Conservation (phyloP, 2,113 vertebrate genomes). For the Blennius ocellaris region DNA sequence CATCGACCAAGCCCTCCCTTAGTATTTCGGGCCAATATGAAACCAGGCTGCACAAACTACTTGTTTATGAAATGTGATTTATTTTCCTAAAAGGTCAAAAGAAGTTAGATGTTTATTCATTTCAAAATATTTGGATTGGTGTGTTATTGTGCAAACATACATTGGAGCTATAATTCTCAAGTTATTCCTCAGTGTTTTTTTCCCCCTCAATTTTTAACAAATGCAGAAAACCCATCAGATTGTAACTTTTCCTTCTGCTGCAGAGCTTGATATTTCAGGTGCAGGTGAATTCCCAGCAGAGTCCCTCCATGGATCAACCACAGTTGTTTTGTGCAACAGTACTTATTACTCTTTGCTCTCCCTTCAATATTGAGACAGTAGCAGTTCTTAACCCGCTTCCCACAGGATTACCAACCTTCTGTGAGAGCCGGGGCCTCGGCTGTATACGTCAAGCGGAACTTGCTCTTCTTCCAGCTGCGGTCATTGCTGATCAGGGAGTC, state of each 20-base stretch:
- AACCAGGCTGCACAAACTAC: no score
- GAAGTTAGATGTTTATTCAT: no score
- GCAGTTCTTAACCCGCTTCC: not conserved
- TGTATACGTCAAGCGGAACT: conserved; percentile 93
- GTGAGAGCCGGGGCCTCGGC: conserved; percentile 91
- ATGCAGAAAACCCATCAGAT: not conserved
- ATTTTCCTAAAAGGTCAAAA: no score
- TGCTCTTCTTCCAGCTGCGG: conserved; percentile 98
- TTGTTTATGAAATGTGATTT: no score
- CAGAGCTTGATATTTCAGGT: conserved; percentile 10
- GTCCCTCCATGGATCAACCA: conserved; percentile 8
- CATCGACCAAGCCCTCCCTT: no score
- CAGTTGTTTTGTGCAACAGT: conserved; percentile 1
- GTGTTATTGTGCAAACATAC: no score
- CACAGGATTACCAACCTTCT: conserved; percentile 82
- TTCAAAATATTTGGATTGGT: no score
- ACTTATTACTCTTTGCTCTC: not conserved
- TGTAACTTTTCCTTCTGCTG: conserved; percentile 6
- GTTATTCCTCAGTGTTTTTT: no score
- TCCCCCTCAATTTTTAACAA: no score
- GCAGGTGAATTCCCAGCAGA: conserved; percentile 17
- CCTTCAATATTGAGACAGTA: not conserved
- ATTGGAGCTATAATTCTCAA: no score
- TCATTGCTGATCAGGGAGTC: conserved; percentile 96
- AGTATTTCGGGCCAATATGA: no score